Evolutionary conservation across 2,888 invertebrate species (phyloP).

Genomic region (Dolichomitus sp.): DNA sequence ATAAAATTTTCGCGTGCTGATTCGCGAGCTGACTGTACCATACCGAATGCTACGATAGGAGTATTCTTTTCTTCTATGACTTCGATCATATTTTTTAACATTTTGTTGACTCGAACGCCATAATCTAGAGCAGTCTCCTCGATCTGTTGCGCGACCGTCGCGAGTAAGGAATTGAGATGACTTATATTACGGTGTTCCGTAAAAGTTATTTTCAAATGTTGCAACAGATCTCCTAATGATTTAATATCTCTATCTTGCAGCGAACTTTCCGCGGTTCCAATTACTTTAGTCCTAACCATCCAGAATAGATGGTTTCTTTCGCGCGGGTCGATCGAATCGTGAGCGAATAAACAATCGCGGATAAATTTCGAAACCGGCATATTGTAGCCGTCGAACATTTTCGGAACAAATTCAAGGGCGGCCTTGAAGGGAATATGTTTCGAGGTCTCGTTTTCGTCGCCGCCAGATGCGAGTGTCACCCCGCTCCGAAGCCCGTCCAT

Average conservation of each 20-base stretch:
- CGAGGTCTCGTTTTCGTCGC: background rate
- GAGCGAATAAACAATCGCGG: conserved; percentile 8
- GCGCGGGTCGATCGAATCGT: conserved; percentile 1
- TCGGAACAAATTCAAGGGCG: conserved; percentile 14
- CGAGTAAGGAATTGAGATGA: conserved; percentile 12
- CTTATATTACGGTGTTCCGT: conserved; percentile 1
- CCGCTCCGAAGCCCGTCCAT: background rate
- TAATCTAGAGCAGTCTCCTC: background rate
- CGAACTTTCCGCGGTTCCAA: background rate
- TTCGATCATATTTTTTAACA: background rate
- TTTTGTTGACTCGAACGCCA: too few relatives aligned
- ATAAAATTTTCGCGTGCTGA: too few relatives aligned
- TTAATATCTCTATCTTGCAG: conserved; percentile 6
- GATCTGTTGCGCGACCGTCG: background rate
- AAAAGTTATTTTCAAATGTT: background rate
- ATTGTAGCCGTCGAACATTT: conserved; percentile 19
- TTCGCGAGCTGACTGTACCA: background rate
- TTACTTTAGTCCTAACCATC: conserved; percentile 17
- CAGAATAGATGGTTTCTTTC: conserved; percentile 8
- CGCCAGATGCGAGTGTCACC: background rate
- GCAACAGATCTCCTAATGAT: background rate
- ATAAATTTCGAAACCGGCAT: conserved; percentile 13
- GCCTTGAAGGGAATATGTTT: conserved; percentile 13
- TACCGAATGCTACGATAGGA: background rate
- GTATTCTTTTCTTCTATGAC: background rate